Percentiles rank a stretch among this genome's conserved stretches.
Evolutionary conservation across 2,797 vertebrate genomes (phyloP).

Genomic region (Brachyrhaphis roseni): DNA sequence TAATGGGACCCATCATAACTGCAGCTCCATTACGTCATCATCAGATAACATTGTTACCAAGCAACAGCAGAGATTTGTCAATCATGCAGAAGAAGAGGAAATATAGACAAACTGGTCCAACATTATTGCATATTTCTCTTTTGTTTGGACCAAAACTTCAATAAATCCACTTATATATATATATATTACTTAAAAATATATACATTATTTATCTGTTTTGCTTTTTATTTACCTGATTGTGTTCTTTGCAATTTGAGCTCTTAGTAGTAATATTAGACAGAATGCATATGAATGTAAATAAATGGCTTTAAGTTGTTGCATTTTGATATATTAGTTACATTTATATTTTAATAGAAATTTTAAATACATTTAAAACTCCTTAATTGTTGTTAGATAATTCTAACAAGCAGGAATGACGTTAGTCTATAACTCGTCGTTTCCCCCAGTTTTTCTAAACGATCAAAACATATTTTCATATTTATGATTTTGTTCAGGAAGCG

Average conservation of each 20-base stretch:
- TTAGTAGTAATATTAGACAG: background rate
- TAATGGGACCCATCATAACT: background rate
- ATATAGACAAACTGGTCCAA: background rate
- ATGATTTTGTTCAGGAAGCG: background rate
- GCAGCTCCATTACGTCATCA: background rate
- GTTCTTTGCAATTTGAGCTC: background rate
- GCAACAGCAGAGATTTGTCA: background rate
- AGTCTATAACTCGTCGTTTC: background rate
- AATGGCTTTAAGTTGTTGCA: background rate
- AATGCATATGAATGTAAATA: background rate
- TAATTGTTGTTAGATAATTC: too few species aligned
- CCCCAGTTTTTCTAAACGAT: background rate
- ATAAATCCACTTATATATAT: background rate
- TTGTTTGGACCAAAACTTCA: background rate
- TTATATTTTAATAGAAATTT: background rate
- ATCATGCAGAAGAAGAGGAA: background rate
- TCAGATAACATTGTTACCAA: slow-evolving; percentile 4
- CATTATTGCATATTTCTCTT: background rate
- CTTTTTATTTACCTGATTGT: background rate
- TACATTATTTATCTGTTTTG: background rate
- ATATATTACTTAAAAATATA: background rate
- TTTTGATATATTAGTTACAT: background rate
- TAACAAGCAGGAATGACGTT: background rate
- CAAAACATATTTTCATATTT: background rate
- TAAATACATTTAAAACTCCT: too few species aligned